Base-by-base conservation (phyloP, 2,888 invertebrate species). In the Luffia ferchaultella region DNA sequence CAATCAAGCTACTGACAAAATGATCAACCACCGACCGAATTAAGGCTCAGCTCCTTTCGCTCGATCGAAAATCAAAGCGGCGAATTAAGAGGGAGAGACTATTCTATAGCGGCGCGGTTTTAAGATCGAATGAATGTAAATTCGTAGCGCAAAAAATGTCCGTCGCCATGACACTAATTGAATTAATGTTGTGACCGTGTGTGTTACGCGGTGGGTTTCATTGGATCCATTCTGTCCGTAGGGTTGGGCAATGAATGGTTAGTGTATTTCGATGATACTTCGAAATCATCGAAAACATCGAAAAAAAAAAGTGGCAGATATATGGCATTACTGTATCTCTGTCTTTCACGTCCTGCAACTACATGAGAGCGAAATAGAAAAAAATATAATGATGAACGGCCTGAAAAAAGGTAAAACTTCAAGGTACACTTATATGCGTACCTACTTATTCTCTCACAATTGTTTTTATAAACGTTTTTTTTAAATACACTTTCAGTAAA, bases 11-110 rank as follows among this genome's bases (percentile, higher is more conserved):
- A n/a, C 43, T 60, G 57, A 58, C 58, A 16, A 73, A 76, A 73
- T 71, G 72, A 76, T 73, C 74, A 73, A 65, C 68, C 58, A 65
- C 19, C 46, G 70, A 73, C 19, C 46, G 70, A 73, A 76, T 76
- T 75, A 76, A 65, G 63, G 57, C 60, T 56, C 67, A 67, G 64
- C 63, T 70, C 40, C 66, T 70, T 67, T 62, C 74, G 76, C 75
- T 70, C 71, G 67, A 66, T 68, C 63, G 73, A 63, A 63, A 65
- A 64, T 68, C 70, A 75, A 78, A 70, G 66, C 60, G 60, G 61
- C 62, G 63, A 65, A 64, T 62, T 60, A 55, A 58, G 55, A 56
- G 62, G 64, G 58, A 57, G 52, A 54, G 30, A 18, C 40, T 40
- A 42, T 19, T 42, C 9, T 40, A 48, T 18, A 18, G 41, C 19